phyloP scores from a whole-genome alignment of 2,113 vertebrate species.

The Columbina picui region DNA sequence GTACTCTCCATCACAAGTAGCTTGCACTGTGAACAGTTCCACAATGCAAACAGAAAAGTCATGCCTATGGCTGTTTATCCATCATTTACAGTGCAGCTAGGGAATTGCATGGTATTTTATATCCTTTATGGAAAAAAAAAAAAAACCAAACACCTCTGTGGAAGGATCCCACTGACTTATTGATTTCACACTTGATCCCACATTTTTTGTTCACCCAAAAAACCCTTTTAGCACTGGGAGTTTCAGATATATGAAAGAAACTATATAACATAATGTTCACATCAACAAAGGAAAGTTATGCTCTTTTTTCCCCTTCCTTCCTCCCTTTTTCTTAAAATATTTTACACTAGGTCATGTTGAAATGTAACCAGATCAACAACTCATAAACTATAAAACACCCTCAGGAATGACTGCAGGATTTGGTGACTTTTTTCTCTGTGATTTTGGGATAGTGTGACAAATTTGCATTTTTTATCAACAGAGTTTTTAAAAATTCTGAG shows the following conservation, averaged over 20 bases:
- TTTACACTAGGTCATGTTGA: slow-evolving; percentile 57
- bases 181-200: not conserved
- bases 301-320: not conserved
- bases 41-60: slow-evolving; percentile 29
- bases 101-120: slow-evolving; percentile 10
- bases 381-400: slow-evolving; percentile 41
- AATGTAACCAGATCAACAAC: slow-evolving; percentile 46
- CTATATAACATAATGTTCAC: not conserved
- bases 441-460: slow-evolving; percentile 51
- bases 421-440: slow-evolving; percentile 53
- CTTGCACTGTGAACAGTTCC: not conserved
- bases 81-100: not conserved
- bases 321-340: slow-evolving; percentile 49
- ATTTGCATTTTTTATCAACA: slow-evolving; percentile 74
- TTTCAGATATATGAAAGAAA: slow-evolving; percentile 19
- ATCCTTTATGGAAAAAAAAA: not conserved
- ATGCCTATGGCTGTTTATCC: slow-evolving; percentile 39
- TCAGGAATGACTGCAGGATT: slow-evolving; percentile 61
- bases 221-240: not conserved
- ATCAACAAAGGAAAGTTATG: not conserved
- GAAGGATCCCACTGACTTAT: not conserved
- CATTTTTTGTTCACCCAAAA: not conserved
- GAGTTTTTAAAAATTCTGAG: slow-evolving; percentile 71
- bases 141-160: too few species aligned
- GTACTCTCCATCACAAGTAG: slow-evolving; percentile 3